Evolutionary conservation across 2,797 vertebrate genomes (phyloP).

Genomic region (Tapirus indicus): DNA sequence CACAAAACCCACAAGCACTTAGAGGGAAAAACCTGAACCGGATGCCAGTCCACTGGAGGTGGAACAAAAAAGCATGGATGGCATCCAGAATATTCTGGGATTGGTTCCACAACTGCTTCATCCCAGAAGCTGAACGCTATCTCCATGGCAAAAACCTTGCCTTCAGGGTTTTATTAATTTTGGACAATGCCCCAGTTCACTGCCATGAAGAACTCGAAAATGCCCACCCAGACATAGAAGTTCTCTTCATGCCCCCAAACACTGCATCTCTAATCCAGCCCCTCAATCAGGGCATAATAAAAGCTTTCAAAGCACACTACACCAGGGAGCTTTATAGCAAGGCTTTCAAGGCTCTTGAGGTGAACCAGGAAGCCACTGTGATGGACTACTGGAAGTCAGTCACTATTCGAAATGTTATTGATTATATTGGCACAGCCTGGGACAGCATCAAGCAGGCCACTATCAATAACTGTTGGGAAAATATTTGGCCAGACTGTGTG

Average conservation of each 20-base stretch:
- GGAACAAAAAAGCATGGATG: background rate
- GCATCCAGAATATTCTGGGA: background rate
- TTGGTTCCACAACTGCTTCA: constrained; percentile 17
- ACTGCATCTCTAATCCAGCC: background rate
- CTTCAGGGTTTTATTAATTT: constrained; percentile 36
- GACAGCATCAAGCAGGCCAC: background rate
- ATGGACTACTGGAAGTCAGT: background rate
- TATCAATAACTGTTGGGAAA: background rate
- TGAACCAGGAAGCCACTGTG: background rate
- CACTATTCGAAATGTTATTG: background rate
- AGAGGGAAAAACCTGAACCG: background rate
- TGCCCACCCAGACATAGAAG: background rate
- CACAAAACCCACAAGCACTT: background rate
- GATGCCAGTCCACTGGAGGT: background rate
- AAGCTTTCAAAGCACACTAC: background rate
- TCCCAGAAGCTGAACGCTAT: background rate
- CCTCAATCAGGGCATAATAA: background rate
- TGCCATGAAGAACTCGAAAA: constrained; percentile 33
- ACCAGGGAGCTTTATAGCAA: background rate
- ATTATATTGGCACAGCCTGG: background rate
- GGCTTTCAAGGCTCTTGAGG: background rate
- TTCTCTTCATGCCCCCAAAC: constrained; percentile 11
- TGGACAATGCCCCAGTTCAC: background rate
- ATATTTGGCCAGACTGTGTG: background rate
- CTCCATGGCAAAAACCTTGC: constrained; percentile 18